Percentiles rank a stretch among this genome's conserved stretches.
These are phyloP conservation scores for Trichonephila inaurata DNA, from an alignment of 1,140 invertebrate genomes.

Conservation along the genomic window DNA sequence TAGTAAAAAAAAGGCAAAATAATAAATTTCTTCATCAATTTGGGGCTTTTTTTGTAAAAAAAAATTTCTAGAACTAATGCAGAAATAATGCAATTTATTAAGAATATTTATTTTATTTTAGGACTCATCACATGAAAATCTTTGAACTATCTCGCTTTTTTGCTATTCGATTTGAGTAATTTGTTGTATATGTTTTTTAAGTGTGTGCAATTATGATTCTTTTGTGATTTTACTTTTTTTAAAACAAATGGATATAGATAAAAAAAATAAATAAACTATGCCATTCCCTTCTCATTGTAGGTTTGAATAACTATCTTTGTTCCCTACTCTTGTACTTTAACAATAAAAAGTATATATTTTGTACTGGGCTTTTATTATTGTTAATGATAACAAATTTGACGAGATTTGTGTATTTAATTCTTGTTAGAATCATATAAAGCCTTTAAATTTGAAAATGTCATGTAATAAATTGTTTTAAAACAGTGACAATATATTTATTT, in stretches of 20 bases:
- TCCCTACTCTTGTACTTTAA: slow-evolving; percentile 24
- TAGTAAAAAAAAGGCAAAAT: neutral
- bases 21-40: neutral
- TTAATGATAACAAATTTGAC: neutral
- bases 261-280: neutral
- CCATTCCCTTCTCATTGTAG: neutral
- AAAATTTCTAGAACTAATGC: neutral
- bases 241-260: neutral
- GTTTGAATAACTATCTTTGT: neutral
- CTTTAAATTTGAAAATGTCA: no score
- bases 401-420: no score
- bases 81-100: neutral
- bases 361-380: neutral
- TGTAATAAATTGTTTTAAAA: no score
- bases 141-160: neutral
- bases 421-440: no score
- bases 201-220: neutral
- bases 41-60: neutral
- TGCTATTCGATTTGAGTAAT: neutral
- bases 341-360: slow-evolving; percentile 30
- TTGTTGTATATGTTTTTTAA: slow-evolving; percentile 4
- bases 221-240: neutral
- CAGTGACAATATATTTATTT: no score
- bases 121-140: neutral
- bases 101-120: neutral